Evolutionary conservation across 2,113 vertebrate species (phyloP), one percentile per base, ranked within the genome.

Genomic region (Pagrus major): DNA sequence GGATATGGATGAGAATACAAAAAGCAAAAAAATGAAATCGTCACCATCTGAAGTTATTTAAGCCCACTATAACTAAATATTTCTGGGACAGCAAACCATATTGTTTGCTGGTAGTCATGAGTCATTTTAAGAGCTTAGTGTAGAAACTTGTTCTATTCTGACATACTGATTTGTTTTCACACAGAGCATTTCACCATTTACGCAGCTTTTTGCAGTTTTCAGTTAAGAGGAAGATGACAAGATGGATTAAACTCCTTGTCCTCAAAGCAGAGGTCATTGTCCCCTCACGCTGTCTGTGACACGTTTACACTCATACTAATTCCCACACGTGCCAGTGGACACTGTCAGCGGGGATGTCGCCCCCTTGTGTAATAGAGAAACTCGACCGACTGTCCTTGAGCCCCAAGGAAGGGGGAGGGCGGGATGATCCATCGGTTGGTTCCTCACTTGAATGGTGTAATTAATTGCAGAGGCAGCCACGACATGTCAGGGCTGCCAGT

Each of bases 321-420:
- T 16, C 11, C 7, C 55, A 54, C 71, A 29, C n/a, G 47, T 33
- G 60, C 47, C 39, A 33, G 46, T 42, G 29, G 71, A 73, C 55
- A 2, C 66, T 51, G 58, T 83, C 77, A 44, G 75, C 14, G 35
- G 66, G 80, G 84, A 88, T 20, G 75, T 55, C 68, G 68, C 81
- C 81, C 88, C 78, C 89, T 89, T 87, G 86, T 85, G 88, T 85
- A 60, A 55, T 82, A 72, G 41, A 75, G 33, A 54, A 69, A 47
- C 47, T 80, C 23, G 77, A 80, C 71, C 65, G 52, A 46, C 67
- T 84, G 88, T 89, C 90, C 90, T 91, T 92, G 85, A 87, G 75
- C 58, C 84, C 58, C 66, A 67, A 78, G 82, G 49, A 69, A 46
- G 33, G 41, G 7, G 47, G 49, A 3, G 12, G 39, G 39, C 68